Base-by-base conservation (phyloP, 2,113 vertebrate species). In the Xiphophorus hellerii region DNA sequence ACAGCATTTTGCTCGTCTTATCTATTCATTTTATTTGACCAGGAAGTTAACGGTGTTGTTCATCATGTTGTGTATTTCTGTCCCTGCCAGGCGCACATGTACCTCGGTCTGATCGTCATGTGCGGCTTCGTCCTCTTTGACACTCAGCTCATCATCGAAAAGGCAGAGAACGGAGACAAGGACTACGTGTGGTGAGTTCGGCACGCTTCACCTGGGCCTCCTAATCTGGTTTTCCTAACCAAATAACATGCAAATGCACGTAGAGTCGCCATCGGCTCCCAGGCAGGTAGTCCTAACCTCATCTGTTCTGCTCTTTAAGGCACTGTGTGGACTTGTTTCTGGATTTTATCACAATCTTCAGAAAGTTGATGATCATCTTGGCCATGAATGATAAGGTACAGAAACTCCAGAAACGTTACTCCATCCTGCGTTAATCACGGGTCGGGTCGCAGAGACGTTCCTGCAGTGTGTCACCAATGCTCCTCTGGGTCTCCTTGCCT, bases 121-220 rank as follows among this genome's bases (percentile, higher is more conserved):
- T 99, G 97, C 12, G 97, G 97, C 68, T 99, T 99, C 71, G 97
- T 99, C 84, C 96, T 99, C 78, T 99, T 98, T 22, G 97, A 99
- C 94, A 99, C 98, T 42, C 98, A 99, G 90, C 97, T 99, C 74
- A 98, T 99, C 92, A 98, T 99, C 2, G 98, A 99, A 93, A 99
- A 99, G 80, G 97, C 96, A 0, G 97, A 99, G 89, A 94, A 93
- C 3, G 98, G 98, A 72, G 98, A 99, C 91, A 97, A 98, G 87
- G 97, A 99, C 89, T 99, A 98, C 67, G 96, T 99, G 91, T 99
- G 97, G 98, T 98, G 78, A 96, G 95, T 20, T 51, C 6, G 2
- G 2, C 29, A 22, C 7, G 17, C 62, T 8, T 64, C 62, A 27
- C 14, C 5, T 42, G 20, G 25, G 27, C 8, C 66, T 29, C 15